Conservation (phyloP, 2,888 invertebrate species). For the Antitype chi region DNA sequence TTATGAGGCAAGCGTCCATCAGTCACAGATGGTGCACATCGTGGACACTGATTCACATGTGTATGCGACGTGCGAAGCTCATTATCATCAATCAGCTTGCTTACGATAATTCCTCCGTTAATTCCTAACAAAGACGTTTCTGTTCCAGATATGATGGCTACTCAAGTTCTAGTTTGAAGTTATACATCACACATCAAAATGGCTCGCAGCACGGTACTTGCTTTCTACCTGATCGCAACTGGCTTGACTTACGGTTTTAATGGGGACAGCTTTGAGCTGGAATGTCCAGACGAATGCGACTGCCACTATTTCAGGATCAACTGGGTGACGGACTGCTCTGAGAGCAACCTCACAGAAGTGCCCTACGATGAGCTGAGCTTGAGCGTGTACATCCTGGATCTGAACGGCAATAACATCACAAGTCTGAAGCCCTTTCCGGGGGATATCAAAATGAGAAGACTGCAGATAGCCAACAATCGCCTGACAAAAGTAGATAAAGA, state of each 20-base stretch:
- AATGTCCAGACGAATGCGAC: slow-evolving; percentile 94
- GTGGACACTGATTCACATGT: slow-evolving; percentile 62
- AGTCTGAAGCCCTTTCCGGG: slow-evolving; percentile 91
- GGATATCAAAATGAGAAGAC: slow-evolving; percentile 93
- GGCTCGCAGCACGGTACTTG: slow-evolving; percentile 76
- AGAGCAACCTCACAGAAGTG: slow-evolving; percentile 93
- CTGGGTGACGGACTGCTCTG: slow-evolving; percentile 95
- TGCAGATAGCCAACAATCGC: slow-evolving; percentile 93
- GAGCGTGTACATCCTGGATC: slow-evolving; percentile 93
- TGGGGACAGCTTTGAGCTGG: slow-evolving; percentile 92
- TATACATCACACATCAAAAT: slow-evolving; percentile 69
- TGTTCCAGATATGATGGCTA: slow-evolving; percentile 73
- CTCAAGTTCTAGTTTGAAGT: slow-evolving; percentile 62
- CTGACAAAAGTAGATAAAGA: slow-evolving; percentile 91
- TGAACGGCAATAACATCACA: slow-evolving; percentile 93
- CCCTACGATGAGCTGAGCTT: slow-evolving; percentile 93
- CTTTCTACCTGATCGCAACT: slow-evolving; percentile 76
- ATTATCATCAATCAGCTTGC: slow-evolving; percentile 66
- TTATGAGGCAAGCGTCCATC: slow-evolving; percentile 24
- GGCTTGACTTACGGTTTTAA: slow-evolving; percentile 85
- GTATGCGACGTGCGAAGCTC: slow-evolving; percentile 63
- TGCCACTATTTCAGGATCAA: slow-evolving; percentile 94
- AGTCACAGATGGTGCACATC: slow-evolving; percentile 41
- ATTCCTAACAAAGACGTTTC: slow-evolving; percentile 44
- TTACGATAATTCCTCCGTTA: slow-evolving; percentile 23